Base-by-base conservation (phyloP, 2,113 vertebrate genomes). In the Sciurus niger region DNA sequence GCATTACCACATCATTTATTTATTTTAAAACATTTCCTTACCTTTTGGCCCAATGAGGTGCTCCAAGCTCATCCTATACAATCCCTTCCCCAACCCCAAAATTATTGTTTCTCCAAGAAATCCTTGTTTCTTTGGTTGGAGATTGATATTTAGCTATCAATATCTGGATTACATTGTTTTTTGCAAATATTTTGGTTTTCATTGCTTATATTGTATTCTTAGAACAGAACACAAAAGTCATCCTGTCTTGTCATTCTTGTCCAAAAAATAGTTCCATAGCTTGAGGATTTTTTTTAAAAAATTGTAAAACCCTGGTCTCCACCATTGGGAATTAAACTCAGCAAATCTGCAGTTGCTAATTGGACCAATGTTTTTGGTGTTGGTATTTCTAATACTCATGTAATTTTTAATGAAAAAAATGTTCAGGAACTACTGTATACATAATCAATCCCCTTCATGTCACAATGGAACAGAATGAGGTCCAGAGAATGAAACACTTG, bases 361-460 rank as follows among this genome's bases (percentile, higher is more conserved):
- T 25, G n/a, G 8, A 10, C 34, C 34, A 53, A 4, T 65, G 18
- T 17, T 83, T 17, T 28, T 87, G 30, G n/a, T 34, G 22, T 46
- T 74, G 24, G 14, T 40, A 9, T 46, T 63, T 68, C 30, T 34
- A 55, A 3, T 24, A 58, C 0, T 55, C 25, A 12, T 8, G 8
- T 60, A 84, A 84, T 76, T 85, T 67, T 46, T 46, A 95, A 72
- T 55, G 43, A 89, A 73, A 93, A 88, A 13, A 37, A 88, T 10
- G 17, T 46, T 67, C 30, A 84, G 4, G 13, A 46, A 67, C 34
- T 83, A 83, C 14, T 84, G 1, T 17, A 76, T 43, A 76, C 9
- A 12, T 16, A 79, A 60, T 30, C 4, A 43, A n/a, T 8, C 6
- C 34, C 4, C 8, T n/a, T 68, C 14, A 4, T 60, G 82, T 90